A percentile compares a stretch with the other conserved stretches of the same genome.
Conservation (phyloP, 2,113 vertebrate species). For the Lonchura striata region DNA sequence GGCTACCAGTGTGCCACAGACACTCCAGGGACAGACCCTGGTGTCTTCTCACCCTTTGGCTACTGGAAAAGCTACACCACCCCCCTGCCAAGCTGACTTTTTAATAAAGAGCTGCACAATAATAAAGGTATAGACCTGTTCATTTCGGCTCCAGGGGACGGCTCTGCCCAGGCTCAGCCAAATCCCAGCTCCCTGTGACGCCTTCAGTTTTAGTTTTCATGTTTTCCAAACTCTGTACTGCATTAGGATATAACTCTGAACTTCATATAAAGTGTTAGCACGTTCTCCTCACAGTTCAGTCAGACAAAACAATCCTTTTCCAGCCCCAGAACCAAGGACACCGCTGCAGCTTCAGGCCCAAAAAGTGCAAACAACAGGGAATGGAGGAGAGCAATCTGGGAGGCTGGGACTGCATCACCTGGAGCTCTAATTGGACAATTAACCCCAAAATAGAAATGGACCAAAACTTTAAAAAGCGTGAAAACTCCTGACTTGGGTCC, state of each 20-base stretch:
- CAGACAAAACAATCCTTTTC: neutral
- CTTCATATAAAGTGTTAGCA: neutral
- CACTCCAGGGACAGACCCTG: too few relatives aligned
- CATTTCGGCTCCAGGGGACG: accelerated
- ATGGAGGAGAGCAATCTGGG: neutral
- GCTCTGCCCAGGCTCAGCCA: neutral
- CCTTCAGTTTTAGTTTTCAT: neutral
- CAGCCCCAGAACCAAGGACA: neutral
- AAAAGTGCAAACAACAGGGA: neutral
- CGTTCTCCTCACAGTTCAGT: neutral
- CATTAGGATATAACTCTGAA: neutral
- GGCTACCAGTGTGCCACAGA: too few relatives aligned
- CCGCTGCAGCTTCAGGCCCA: neutral
- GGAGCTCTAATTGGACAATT: neutral
- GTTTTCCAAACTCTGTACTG: neutral
- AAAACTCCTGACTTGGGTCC: neutral
- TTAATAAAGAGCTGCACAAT: too few relatives aligned
- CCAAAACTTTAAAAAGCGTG: neutral
- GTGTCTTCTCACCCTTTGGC: too few relatives aligned
- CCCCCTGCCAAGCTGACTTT: too few relatives aligned
- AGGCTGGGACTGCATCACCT: neutral
- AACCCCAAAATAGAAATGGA: neutral
- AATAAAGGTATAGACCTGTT: too few relatives aligned
- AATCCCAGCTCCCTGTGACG: neutral
- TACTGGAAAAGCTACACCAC: too few relatives aligned